Base-by-base conservation (phyloP, 1,140 invertebrate genomes). In the Drosophila grimshawi region DNA sequence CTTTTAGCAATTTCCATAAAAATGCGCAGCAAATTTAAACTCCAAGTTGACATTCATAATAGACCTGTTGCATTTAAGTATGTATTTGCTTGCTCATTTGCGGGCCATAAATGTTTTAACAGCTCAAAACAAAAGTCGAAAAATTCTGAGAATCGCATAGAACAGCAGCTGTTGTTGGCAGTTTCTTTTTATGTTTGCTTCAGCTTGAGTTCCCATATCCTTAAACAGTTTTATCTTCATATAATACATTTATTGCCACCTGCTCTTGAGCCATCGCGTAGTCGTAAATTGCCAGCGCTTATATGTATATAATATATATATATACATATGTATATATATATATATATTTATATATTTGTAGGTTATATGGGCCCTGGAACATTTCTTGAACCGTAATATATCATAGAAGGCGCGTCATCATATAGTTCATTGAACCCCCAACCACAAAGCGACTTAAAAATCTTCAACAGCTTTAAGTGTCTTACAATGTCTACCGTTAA, bases 401-500 rank as follows among this genome's bases (percentile, higher is more conserved):
- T 86, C 82, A 86, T 88, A 80, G 55, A 61, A 56, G 68, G 64
- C 64, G 45, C 32, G 29, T 56, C 66, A 88, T 86, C 80, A 86
- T 83, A 86, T 86, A 86, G 82, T 86, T 86, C 82, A 86, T 86
- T 88, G 82, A 86, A 88, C 82, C 82, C 56, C 79, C 70, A 64
- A 69, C 70, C 78, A 71, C 76, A 78, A 80, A 82, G 57, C 57
- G 63, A 76, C 83, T 86, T 59, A 88, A 86, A 86, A 86, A 88
- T 86, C 72, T 86, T 79, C 80, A 83, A 75, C 65, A 83, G 83
- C 83, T 88, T 88, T 83, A 86, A 86, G 83, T 83, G 83, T 86
- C 83, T 88, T 86, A 88, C 83, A 88, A 65, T 89, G 85, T 88
- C 85, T 88, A 80, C 80, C 80, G 83, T 86, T 86, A 89, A 86